These are phyloP conservation scores for Stegastes partitus DNA, from an alignment of 2,113 vertebrate genomes.

Conservation along the genomic window DNA sequence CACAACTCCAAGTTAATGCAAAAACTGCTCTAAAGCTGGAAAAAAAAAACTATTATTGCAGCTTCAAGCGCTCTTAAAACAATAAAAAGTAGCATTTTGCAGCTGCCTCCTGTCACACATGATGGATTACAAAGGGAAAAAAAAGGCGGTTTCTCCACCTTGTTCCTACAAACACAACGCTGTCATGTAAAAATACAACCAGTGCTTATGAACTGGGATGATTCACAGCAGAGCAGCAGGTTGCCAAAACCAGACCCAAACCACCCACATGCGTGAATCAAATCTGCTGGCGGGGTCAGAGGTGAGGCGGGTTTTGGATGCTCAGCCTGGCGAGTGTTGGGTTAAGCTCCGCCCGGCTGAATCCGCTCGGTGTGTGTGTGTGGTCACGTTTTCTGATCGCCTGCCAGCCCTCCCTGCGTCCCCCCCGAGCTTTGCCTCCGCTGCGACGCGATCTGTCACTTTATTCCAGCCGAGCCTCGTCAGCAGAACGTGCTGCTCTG, in stretches of 20 bases:
- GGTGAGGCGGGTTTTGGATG: slow-evolving; percentile 37
- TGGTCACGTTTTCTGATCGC: background rate
- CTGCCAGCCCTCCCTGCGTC: background rate
- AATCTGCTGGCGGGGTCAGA: slow-evolving; percentile 26
- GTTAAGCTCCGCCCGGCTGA: slow-evolving; percentile 6
- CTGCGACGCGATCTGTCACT: slow-evolving; percentile 54
- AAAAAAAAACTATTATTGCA: background rate
- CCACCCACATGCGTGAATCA: background rate
- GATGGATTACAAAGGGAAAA: too few relatives aligned
- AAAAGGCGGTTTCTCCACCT: too few relatives aligned
- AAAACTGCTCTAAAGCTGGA: background rate
- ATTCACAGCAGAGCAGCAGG: background rate
- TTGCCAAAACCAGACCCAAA: background rate
- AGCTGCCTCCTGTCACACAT: too few relatives aligned
- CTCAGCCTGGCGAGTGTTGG: background rate
- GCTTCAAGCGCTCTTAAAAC: background rate
- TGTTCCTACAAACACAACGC: background rate
- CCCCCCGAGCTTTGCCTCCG: slow-evolving; percentile 20
- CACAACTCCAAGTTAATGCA: too few relatives aligned
- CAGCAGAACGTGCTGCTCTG: slow-evolving; percentile 28
- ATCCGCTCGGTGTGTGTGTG: slow-evolving; percentile 8
- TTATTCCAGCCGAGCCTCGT: slow-evolving; percentile 19
- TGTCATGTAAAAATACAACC: background rate
- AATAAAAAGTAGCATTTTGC: too few relatives aligned
- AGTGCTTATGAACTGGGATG: background rate